A percentile compares a stretch with the other conserved stretches of the same genome.
These are phyloP conservation scores for Lycia hirtaria DNA, from an alignment of 2,888 invertebrate genomes.

Conservation along the genomic window DNA sequence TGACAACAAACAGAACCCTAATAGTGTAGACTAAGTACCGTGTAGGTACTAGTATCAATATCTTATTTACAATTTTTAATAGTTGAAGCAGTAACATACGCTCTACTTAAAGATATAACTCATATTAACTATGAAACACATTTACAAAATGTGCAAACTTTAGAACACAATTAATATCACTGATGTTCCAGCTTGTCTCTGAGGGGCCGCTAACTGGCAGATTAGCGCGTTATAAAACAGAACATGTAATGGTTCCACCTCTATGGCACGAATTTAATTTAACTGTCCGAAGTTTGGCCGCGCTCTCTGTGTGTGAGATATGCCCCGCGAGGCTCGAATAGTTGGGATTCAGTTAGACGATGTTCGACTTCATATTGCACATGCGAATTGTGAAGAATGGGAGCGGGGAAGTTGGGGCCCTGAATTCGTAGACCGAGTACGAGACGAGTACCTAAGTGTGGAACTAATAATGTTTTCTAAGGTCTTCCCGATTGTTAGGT, in stretches of 20 bases:
- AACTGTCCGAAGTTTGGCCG: conserved; percentile 42
- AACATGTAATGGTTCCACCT: conserved; percentile 14
- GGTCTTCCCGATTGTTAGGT: too few species aligned
- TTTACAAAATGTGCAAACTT: conserved; percentile 19
- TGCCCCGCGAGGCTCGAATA: conserved; percentile 12
- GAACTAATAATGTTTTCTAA: too few species aligned
- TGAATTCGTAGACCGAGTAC: too few species aligned
- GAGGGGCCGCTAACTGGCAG: conserved; percentile 35
- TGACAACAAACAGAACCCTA: too few species aligned
- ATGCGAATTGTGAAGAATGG: conserved; percentile 5
- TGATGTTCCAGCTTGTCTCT: conserved; percentile 24
- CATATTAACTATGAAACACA: neutral
- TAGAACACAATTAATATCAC: conserved; percentile 32
- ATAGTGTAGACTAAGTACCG: too few species aligned
- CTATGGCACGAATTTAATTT: conserved; percentile 41
- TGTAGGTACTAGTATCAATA: too few species aligned
- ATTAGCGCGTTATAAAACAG: conserved; percentile 42
- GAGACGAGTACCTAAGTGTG: too few species aligned
- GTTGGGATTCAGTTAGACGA: conserved; percentile 21
- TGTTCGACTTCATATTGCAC: conserved; percentile 20
- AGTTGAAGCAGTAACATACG: neutral
- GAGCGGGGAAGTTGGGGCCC: neutral
- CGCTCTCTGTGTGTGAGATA: conserved; percentile 23
- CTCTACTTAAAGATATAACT: neutral
- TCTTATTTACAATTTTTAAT: too few species aligned